phyloP scores from a whole-genome alignment of 2,888 invertebrate species.

The Anorthoa munda region DNA sequence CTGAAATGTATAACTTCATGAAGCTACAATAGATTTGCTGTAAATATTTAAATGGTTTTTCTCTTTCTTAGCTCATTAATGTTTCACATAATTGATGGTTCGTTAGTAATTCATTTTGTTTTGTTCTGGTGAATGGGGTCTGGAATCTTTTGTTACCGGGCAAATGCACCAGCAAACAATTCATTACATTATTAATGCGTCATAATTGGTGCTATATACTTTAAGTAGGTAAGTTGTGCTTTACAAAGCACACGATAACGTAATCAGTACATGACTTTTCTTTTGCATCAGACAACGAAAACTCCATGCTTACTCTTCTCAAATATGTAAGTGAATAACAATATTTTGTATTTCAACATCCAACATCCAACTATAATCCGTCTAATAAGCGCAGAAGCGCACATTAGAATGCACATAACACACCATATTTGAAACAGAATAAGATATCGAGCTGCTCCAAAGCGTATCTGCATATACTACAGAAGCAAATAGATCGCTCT shows the following conservation, averaged over 20 bases:
- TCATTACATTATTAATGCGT: not conserved
- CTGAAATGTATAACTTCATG: not conserved
- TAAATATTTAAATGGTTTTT: constrained; percentile 21
- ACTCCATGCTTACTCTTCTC: no score
- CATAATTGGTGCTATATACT: not conserved
- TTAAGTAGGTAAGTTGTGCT: not conserved
- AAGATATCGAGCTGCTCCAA: constrained; percentile 70
- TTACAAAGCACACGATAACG: not conserved
- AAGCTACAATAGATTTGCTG: constrained; percentile 9
- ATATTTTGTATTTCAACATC: not conserved
- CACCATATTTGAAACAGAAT: constrained; percentile 69
- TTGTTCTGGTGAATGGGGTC: not conserved
- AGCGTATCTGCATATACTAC: constrained; percentile 69
- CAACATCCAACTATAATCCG: not conserved
- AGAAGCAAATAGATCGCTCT: constrained; percentile 66
- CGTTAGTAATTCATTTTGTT: constrained; percentile 4
- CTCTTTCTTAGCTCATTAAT: constrained; percentile 1
- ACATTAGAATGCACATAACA: constrained; percentile 44
- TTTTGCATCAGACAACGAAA: no score
- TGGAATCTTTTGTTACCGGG: not conserved
- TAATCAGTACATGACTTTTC: not conserved
- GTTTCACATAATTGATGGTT: not conserved
- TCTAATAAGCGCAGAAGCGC: constrained; percentile 16
- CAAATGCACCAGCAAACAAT: not conserved
- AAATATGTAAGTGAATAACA: no score